Evolutionary conservation across 2,113 vertebrate genomes (phyloP), one percentile per base, ranked within the genome.

Genomic region (Paradisaea rubra): DNA sequence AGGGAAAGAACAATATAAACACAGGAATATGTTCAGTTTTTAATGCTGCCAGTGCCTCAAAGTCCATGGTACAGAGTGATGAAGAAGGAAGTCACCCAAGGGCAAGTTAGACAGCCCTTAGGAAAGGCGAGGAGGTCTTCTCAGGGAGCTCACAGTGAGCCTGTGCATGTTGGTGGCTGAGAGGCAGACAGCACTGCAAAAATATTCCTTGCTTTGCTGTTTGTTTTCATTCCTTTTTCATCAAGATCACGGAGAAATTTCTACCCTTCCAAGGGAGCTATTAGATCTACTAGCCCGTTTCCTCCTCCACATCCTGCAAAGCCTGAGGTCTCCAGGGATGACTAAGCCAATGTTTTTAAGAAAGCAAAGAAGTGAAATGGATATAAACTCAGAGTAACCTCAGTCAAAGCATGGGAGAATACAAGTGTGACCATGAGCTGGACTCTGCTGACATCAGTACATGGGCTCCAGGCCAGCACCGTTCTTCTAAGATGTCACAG

Each of bases 281-380:
- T 68, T 47, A 35, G 27, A 20, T 89, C 18, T 21, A 44, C 27
- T 37, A 42, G 49, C n/a, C 44, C 49, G 7, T 81, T 86, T 91
- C 25, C 49, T 86, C 69, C n/a, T 64, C 42, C 45, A n/a, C 60
- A 70, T 84, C 44, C 57, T 71, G 71, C 56, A 39, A 84, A 91
- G 10, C 4, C 1, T 0, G 0, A 66, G 30, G 50, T 64, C 56
- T 33, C 44, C 5, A 49, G 50, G 37, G 35, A 41, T 72, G 69
- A 35, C 23, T 74, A 81, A 44, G 11, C 6, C 1, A 5, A 10
- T n/a, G 31, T 31, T 92, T 94, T 59, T 41, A 60, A 76, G 61
- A 71, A 28, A 73, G 4, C 18, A 68, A 47, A 68, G 33, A 81
- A 59, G 11, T 30, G 20, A 76, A 84, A 78, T 27, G 8, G 13